Evolutionary conservation across 2,888 invertebrate genomes (phyloP).

Genomic region (Ectemnius lituratus): DNA sequence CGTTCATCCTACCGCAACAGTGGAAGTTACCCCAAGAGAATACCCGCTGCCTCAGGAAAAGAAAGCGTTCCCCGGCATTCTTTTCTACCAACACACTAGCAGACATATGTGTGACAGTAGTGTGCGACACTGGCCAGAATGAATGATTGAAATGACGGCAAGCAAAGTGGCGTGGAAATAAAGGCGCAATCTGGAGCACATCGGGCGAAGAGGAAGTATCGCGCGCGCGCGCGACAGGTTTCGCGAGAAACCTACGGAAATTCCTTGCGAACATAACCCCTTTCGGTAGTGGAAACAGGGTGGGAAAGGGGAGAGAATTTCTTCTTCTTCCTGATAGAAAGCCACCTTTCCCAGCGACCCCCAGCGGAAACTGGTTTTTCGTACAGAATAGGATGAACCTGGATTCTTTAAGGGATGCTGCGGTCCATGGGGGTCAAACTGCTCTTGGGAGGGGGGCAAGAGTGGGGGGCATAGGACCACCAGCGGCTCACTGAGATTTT

Average conservation of each 20-base stretch:
- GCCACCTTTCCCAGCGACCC: constrained; percentile 63
- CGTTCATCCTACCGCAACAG: too few relatives aligned
- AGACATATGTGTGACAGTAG: too few relatives aligned
- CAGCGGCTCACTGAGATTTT: constrained; percentile 55
- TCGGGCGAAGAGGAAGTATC: neutral
- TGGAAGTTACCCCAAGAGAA: too few relatives aligned
- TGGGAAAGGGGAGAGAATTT: constrained; percentile 38
- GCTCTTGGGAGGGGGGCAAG: neutral
- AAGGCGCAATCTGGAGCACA: neutral
- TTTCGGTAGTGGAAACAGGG: constrained; percentile 39
- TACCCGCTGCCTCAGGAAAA: too few relatives aligned
- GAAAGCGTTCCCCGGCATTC: too few relatives aligned
- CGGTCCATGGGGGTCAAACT: constrained; percentile 44
- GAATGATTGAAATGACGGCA: neutral
- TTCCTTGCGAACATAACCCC: constrained; percentile 50
- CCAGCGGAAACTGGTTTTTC: constrained; percentile 45
- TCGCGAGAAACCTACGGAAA: neutral
- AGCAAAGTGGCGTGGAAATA: neutral
- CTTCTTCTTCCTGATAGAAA: constrained; percentile 57
- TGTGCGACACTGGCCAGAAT: too few relatives aligned
- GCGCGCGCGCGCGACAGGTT: neutral
- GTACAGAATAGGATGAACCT: constrained; percentile 42
- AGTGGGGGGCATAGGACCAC: constrained; percentile 53
- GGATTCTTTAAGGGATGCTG: constrained; percentile 48
- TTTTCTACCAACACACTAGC: too few relatives aligned